Conservation (phyloP, 2,797 vertebrate genomes). For the Trematomus bernacchii region DNA sequence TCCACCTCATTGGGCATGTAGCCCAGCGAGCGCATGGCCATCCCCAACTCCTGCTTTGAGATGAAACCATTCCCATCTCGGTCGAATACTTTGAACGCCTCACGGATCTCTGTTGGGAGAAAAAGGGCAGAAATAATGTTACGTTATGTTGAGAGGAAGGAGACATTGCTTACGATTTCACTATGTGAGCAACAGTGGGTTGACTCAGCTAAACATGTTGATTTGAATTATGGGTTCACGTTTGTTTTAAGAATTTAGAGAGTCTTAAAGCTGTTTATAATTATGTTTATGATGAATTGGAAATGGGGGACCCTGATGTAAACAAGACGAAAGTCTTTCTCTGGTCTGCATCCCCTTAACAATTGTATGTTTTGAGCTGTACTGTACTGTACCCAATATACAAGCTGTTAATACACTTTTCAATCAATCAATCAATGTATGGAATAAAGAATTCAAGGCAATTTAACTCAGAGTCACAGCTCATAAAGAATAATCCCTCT, state of each 20-base stretch:
- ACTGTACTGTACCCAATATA: too few species aligned
- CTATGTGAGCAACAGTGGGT: neutral
- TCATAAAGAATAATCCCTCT: conserved; percentile 11
- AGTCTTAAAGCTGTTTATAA: conserved; percentile 6
- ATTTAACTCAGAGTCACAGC: conserved; percentile 2
- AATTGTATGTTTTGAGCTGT: too few species aligned
- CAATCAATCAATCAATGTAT: too few species aligned
- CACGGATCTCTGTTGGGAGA: conserved; percentile 91
- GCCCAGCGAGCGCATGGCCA: conserved; percentile 97
- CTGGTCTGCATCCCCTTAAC: too few species aligned
- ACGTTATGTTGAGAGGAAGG: neutral
- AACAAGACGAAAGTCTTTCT: too few species aligned
- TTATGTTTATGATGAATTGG: too few species aligned
- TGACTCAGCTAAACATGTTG: neutral
- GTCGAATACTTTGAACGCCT: conserved; percentile 99
- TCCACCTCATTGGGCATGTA: conserved; percentile 99
- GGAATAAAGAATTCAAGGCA: conserved; percentile 3
- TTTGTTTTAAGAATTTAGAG: conserved; percentile 23
- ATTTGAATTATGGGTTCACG: conserved; percentile 6
- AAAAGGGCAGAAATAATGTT: neutral
- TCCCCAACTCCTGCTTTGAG: conserved; percentile 99
- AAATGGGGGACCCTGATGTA: too few species aligned
- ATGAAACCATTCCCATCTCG: conserved; percentile 98
- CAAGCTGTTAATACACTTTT: too few species aligned
- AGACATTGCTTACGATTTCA: neutral